These are phyloP conservation scores for Nyctalus aviator DNA, from an alignment of 2,797 vertebrate genomes.

Conservation along the genomic window DNA sequence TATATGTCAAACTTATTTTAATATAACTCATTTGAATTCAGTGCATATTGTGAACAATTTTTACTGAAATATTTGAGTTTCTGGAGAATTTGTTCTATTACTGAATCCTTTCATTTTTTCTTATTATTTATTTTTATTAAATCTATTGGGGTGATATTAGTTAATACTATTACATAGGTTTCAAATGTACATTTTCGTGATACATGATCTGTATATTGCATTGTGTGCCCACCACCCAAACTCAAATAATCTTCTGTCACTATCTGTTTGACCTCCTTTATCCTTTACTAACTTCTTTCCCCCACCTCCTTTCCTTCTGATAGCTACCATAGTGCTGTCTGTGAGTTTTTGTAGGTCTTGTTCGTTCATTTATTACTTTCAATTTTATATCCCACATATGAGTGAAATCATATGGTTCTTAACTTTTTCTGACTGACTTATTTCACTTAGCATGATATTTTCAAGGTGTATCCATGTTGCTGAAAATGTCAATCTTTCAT, in stretches of 20 bases:
- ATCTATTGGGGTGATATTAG: neutral
- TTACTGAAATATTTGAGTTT: slow-evolving; percentile 56
- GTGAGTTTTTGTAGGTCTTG: neutral
- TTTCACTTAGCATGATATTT: neutral
- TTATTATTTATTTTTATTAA: neutral
- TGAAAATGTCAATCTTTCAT: neutral
- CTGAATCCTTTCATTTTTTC: neutral
- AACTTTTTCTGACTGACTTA: neutral
- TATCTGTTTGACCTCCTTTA: neutral
- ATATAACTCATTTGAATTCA: slow-evolving; percentile 20
- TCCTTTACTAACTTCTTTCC: neutral
- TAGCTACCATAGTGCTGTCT: neutral
- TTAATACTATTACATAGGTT: neutral
- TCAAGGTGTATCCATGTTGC: neutral
- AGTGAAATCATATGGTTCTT: neutral
- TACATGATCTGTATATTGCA: neutral
- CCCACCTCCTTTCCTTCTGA: neutral
- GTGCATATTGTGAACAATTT: slow-evolving; percentile 1
- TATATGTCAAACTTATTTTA: slow-evolving; percentile 55
- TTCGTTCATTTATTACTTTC: neutral
- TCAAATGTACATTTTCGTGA: neutral
- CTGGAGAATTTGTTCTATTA: slow-evolving; percentile 12
- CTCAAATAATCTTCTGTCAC: neutral
- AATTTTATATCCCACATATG: neutral
- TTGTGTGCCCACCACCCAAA: neutral